Evolutionary conservation across 2,797 vertebrate species (phyloP), one percentile per base, ranked within the genome.

Genomic region (Cottoperca gobio): DNA sequence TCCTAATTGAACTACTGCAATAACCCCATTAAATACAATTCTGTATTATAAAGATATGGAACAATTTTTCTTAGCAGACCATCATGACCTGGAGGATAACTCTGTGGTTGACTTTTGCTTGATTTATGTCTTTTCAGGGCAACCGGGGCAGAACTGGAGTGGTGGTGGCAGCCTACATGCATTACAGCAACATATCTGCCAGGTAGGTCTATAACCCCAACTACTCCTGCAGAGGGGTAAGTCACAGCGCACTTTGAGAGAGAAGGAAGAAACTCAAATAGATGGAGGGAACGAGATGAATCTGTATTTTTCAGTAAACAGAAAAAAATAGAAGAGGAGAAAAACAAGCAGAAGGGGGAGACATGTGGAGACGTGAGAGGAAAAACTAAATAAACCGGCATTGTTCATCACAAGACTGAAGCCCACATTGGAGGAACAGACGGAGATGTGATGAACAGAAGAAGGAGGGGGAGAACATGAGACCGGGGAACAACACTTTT

Each of bases 141-240:
- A 99, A 98, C 84, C 95, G 97, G 3, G 98, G 98, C 61, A 93
- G 98, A 69, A 97, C 97, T 0, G 98, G 98, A 1, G 97, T 99
- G 70, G 98, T 99, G 50, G 97, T 99, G 24, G 97, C 98, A 0
- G 98, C 98, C 1, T 99, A 99, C 89, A 97, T 99, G 97, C 97
- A 99, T 89, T 99, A 99, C 94, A 99, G 98, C 95, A 99, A 99
- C 93, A 99, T 99, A 89, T 97, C 97, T 3, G 97, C 97, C 91
- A 99, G 97, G 97, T 99, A 89, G 91, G 95, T 81, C 43, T 5
- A 1, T 5, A 8, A 40, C 9, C 16, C 3, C 0, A 13, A 26
- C 21, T 26, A 3, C 2, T 73, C 26, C 31, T 53, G 35, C 26
- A 63, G 10, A 52, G 8, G 12, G 8, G 37, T 23, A 3, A 23